These are phyloP conservation scores for Enteromius thamalakanensis DNA, from an alignment of 2,797 vertebrate genomes.

Conservation along the genomic window DNA sequence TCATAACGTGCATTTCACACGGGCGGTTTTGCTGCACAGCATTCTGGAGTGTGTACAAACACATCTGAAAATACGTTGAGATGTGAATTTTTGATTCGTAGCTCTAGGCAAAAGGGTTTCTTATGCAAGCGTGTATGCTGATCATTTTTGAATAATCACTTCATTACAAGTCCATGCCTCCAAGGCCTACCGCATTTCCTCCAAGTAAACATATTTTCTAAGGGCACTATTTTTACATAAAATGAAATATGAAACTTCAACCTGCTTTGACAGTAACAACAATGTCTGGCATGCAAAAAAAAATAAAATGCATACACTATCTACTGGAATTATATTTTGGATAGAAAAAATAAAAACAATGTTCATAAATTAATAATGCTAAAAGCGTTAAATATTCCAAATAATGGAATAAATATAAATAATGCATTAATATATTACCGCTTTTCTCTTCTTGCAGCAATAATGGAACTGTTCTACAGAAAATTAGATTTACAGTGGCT, in stretches of 20 bases:
- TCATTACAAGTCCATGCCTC: constrained; percentile 79
- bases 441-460: background rate
- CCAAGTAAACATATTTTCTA: constrained; percentile 73
- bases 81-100: constrained; percentile 71
- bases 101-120: constrained; percentile 71
- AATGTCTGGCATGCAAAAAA: constrained; percentile 53
- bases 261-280: constrained; percentile 50
- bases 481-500: constrained; percentile 24
- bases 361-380: constrained; percentile 4
- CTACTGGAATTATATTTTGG: constrained; percentile 33
- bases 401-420: constrained; percentile 10
- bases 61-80: constrained; percentile 70
- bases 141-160: constrained; percentile 83
- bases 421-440: constrained; percentile 2
- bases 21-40: background rate
- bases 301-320: constrained; percentile 46
- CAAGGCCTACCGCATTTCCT: constrained; percentile 68
- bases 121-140: constrained; percentile 72
- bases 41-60: constrained; percentile 50
- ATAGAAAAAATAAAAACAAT: constrained; percentile 1
- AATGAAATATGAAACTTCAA: constrained; percentile 66
- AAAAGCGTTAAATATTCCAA: background rate
- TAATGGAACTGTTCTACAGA: constrained; percentile 5
- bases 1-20: background rate
- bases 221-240: constrained; percentile 69